Base-by-base conservation (phyloP, 2,888 invertebrate species). In the Baccha elongata region DNA sequence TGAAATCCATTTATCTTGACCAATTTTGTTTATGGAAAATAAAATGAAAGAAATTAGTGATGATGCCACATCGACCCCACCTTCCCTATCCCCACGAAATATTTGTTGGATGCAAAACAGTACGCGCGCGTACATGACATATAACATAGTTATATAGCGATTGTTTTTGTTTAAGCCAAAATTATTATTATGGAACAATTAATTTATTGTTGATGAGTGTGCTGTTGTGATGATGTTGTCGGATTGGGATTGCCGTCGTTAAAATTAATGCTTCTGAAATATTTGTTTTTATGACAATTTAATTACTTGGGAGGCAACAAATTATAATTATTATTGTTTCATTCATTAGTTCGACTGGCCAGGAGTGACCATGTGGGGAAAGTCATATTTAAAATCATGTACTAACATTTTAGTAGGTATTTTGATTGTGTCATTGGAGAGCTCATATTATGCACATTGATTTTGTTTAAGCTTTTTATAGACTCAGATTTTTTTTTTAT, bases 241-340 rank as follows among this genome's bases (percentile, higher is more conserved):
- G 40, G 52, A 52, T 40, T 13, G 60, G 46, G 32, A 8, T 48
- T 71, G 32, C 65, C 37, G 37, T 60, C 65, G 44, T 42, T 37
- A 23, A 71, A 75, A 75, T 75, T 46, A 71, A 58, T 75, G 19
- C 62, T 53, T 58, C 62, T 60, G 65, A 73, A 79, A 67, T 79
- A 62, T 81, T 67, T 75, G 67, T 67, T 67, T 81, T 81, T 75
- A 81, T 62, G 71, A 62, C 71, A 71, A 60, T 81, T 72, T 75
- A 75, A 75, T 81, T 81, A 65, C 71, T 60, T 37, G 17, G 52
- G 23, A 75, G 17, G 52, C 26, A 60, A 10, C n/a, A 15, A 44
- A 17, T 29, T n/a, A n/a, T n/a, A n/a, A 72, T 65, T 71, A 60
- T 71, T 64, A 53, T 75, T 71, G 69, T 75, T 75, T 67, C 75